These are phyloP conservation scores for Apteryx mantelli DNA, from an alignment of 2,113 vertebrate genomes.

Conservation along the genomic window DNA sequence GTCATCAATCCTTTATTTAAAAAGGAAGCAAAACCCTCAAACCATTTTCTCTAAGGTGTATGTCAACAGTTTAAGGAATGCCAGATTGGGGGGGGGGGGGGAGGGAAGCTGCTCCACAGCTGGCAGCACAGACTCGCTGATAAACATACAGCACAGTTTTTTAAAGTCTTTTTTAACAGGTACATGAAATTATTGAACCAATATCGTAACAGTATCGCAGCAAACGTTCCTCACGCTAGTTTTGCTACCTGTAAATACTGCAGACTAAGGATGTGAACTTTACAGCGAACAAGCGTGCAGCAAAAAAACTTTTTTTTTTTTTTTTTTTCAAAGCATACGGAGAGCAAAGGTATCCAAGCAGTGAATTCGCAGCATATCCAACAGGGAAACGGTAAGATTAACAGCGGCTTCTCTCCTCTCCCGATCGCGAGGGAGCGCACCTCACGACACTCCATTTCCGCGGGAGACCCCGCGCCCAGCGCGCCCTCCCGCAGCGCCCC, in stretches of 20 bases:
- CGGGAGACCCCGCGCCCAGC: no score
- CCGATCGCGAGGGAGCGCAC: no score
- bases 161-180: background rate
- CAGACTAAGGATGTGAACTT: rapidly evolving
- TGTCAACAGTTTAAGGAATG: rapidly evolving
- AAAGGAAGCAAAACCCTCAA: background rate
- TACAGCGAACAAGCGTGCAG: rapidly evolving
- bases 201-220: rapidly evolving
- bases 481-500: no score
- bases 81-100: no score
- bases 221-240: rapidly evolving
- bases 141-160: no score
- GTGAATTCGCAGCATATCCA: rapidly evolving
- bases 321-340: rapidly evolving
- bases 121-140: rapidly evolving
- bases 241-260: background rate
- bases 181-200: rapidly evolving
- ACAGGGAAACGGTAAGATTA: no score
- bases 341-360: rapidly evolving
- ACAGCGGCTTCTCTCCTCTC: no score
- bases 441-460: no score
- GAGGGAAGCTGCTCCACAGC: rapidly evolving
- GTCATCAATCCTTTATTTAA: background rate
- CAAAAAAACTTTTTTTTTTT: no score
- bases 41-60: background rate